phyloP scores from a whole-genome alignment of 2,888 invertebrate species.

The Galeopsomyia nigrocyanea region DNA sequence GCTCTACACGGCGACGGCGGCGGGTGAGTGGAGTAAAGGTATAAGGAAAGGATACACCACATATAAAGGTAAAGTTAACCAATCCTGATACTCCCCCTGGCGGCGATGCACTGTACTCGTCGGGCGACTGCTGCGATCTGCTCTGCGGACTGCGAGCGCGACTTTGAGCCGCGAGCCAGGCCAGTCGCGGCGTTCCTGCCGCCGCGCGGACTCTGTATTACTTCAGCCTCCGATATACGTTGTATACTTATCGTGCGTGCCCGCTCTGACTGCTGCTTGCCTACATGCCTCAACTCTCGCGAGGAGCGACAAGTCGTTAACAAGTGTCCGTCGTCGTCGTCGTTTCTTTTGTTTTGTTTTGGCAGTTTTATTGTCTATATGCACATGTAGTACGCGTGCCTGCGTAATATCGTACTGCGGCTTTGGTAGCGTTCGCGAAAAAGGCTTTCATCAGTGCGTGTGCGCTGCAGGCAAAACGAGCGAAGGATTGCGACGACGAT shows the following conservation, averaged over 20 bases:
- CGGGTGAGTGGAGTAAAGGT: conserved; percentile 31
- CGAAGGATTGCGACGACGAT: no score
- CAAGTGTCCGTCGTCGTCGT: no score
- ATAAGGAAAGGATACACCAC: conserved; percentile 21
- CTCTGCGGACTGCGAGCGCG: conserved; percentile 26
- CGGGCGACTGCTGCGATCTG: conserved; percentile 18
- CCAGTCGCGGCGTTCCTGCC: conserved; percentile 43
- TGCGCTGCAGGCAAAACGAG: no score
- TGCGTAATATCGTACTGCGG: no score
- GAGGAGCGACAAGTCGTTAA: no score
- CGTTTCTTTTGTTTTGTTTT: no score
- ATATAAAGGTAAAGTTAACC: no score
- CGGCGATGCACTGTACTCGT: conserved; percentile 42
- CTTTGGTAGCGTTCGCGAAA: no score
- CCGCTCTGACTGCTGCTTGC: not conserved
- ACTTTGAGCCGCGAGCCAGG: conserved; percentile 23
- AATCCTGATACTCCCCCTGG: conserved; percentile 26
- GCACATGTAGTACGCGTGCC: no score
- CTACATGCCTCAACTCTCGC: no score
- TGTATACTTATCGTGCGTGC: not conserved
- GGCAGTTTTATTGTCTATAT: no score
- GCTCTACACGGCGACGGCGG: not conserved
- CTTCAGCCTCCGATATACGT: not conserved
- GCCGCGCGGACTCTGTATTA: conserved; percentile 37
- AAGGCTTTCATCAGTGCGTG: no score